Evolutionary conservation across 2,113 vertebrate genomes (phyloP).

Genomic region (Setophaga petechia): DNA sequence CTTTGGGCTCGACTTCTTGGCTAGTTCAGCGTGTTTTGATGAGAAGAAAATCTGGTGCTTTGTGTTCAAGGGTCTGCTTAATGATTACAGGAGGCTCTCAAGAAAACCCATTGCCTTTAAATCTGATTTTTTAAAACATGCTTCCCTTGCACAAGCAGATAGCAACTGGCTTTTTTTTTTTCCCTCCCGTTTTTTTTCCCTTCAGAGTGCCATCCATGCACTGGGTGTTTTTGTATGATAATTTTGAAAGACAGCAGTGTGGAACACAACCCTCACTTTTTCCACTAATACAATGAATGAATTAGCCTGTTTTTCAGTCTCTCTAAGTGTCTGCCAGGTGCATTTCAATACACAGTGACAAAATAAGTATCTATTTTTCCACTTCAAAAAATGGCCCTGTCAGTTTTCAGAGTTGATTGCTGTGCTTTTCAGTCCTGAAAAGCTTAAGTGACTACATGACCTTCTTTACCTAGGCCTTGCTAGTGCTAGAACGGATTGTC

Average conservation of each 20-base stretch:
- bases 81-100: not conserved
- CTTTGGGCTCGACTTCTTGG: not conserved
- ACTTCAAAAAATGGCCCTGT: not conserved
- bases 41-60: conserved; percentile 48
- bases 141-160: not conserved
- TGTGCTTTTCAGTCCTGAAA: not conserved
- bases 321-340: not conserved
- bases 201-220: not conserved
- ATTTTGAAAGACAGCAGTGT: not conserved
- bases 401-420: not conserved
- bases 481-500: not conserved
- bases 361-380: not conserved
- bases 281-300: not conserved
- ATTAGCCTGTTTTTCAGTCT: not conserved
- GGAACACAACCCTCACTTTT: not conserved
- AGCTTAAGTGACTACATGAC: not conserved
- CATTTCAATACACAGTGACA: not conserved
- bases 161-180: not conserved
- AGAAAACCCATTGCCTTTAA: conserved; percentile 1
- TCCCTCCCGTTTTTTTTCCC: not conserved
- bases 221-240: not conserved
- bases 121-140: not conserved
- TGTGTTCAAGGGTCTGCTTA: not conserved
- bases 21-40: not conserved
- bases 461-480: not conserved